Evolutionary conservation across 2,113 vertebrate genomes (phyloP).

Genomic region (Rallus limicola): DNA sequence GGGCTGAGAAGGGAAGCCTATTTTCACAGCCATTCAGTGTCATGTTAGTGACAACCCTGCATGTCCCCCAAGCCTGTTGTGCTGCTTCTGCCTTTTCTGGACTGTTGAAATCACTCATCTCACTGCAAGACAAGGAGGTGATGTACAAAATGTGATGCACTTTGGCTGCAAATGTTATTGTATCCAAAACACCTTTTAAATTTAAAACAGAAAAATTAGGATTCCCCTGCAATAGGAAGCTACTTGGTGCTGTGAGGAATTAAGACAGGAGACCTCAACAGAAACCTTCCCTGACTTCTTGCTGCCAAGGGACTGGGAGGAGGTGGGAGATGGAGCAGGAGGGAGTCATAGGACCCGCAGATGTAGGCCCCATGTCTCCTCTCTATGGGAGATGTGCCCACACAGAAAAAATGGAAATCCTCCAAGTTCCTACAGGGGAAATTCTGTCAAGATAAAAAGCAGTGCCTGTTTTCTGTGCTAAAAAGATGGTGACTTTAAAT

Average conservation of each 20-base stretch:
- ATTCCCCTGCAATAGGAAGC: neutral
- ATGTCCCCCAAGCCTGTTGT: neutral
- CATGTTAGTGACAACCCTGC: accelerated
- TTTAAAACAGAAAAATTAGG: neutral
- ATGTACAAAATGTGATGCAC: neutral
- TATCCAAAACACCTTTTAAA: neutral
- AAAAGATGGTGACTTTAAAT: neutral
- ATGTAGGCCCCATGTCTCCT: neutral
- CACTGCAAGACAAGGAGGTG: neutral
- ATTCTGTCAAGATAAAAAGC: conserved; percentile 17
- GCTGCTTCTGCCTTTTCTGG: neutral
- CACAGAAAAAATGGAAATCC: conserved; percentile 16
- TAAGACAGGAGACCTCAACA: neutral
- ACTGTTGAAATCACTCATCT: neutral
- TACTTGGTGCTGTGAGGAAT: neutral
- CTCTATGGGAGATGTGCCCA: conserved; percentile 1
- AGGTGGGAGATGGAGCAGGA: neutral
- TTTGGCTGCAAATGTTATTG: neutral
- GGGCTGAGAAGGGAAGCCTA: neutral
- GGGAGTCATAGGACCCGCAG: neutral
- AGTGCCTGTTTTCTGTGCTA: neutral
- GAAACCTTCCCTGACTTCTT: neutral
- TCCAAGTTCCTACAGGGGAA: neutral
- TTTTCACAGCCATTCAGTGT: neutral
- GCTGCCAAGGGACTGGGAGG: neutral